Evolutionary conservation across 1,140 invertebrate species (phyloP), one percentile per base, ranked within the genome.

Genomic region (Popillia japonica): DNA sequence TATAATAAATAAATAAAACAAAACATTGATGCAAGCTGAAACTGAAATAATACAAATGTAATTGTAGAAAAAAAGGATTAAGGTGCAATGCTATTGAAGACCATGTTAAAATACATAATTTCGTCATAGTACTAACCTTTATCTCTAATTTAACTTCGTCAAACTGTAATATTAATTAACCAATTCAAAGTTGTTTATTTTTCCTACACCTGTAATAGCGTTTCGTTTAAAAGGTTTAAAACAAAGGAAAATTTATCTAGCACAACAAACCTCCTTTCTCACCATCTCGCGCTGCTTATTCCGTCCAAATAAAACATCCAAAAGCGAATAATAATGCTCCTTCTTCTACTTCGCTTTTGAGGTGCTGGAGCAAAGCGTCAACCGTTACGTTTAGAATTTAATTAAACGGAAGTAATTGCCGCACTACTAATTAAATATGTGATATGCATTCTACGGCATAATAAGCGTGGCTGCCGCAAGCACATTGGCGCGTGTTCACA

Each of bases 391-490:
- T 34, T 14, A 68, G 27, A 68, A 68, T 68, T 68, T 68, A 68
- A 68, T 68, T 68, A 68, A 68, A 68, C 61, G 61, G 61, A 68
- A 34, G 61, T 68, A 68, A 68, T 68, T 68, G 61, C 61, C 61
- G 61, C 22, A 68, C 20, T 68, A 27, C 61, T 68, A 68, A 68
- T 68, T 68, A 68, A 34, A 68, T 68, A 34, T 68, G 61, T 68
- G 61, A 27, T 68, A 68, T 68, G 61, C 27, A 68, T 68, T 68
- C 20, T 68, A 68, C 61, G 61, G 22, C 27, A 68, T 34, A 68
- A 68, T 34, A 68, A 34, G 27, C 17, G 61, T 20, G 48, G 6
- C 48, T 55, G 17, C 20, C 61, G 61, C 22, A 34, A 34, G 61
- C 61, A 10, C 20, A 34, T 6, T 17, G 48, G 14, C 48, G 20